phyloP scores from a whole-genome alignment of 2,888 invertebrate genomes.

The Trilocha varians region DNA sequence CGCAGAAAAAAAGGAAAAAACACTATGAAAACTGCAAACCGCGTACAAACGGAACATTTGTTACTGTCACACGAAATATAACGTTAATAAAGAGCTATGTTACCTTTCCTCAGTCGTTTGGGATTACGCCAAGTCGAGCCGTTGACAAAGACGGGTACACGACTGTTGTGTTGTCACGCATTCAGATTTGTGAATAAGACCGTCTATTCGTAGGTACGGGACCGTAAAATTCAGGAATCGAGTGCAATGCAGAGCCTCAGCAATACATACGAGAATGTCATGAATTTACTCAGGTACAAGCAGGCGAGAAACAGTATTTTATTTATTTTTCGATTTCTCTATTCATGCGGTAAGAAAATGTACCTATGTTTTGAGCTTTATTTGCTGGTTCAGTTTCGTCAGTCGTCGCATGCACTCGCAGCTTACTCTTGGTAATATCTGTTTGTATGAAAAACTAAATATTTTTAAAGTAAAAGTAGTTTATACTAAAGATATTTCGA shows the following conservation, averaged over 20 bases:
- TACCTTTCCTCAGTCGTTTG: constrained; percentile 54
- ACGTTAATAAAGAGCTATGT: constrained; percentile 53
- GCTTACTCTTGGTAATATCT: too few species aligned
- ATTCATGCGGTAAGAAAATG: neutral
- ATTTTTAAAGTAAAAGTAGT: too few species aligned
- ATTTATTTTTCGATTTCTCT: neutral
- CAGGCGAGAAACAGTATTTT: neutral
- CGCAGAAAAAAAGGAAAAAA: neutral
- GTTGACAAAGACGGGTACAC: constrained; percentile 39
- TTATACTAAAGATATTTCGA: too few species aligned
- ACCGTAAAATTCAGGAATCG: constrained; percentile 35
- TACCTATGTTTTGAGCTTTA: neutral
- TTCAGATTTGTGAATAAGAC: constrained; percentile 32
- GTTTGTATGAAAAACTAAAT: too few species aligned
- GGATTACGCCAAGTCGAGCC: constrained; percentile 53
- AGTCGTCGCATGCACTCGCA: neutral
- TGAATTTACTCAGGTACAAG: neutral
- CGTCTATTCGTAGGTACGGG: constrained; percentile 30
- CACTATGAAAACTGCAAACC: neutral
- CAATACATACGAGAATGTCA: neutral
- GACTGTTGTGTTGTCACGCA: constrained; percentile 40
- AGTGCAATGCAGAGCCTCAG: constrained; percentile 12
- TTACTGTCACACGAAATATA: constrained; percentile 47
- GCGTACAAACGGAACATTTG: constrained; percentile 15
- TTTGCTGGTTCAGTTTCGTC: neutral